Percentiles rank a stretch among this genome's conserved stretches.
Conservation (phyloP, 2,113 vertebrate genomes). For the Trichomycterus rosablanca region DNA sequence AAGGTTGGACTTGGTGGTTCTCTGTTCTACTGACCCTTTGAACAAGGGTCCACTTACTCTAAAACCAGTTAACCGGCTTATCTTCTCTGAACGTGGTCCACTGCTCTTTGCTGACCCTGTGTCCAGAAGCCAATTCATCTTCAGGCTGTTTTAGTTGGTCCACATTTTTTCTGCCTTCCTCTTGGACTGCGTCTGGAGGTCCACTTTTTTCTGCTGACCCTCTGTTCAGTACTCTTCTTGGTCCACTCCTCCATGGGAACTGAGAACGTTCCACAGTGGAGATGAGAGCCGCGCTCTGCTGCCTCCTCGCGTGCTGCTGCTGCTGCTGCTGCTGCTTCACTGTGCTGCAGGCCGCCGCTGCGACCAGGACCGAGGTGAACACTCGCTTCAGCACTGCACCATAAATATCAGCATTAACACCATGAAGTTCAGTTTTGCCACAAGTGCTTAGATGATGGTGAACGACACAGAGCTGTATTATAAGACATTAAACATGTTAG, state of each 20-base stretch:
- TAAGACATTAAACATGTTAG: no score
- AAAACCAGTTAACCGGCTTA: no score
- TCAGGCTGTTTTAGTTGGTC: neutral
- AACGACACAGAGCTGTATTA: no score
- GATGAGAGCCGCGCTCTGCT: slow-evolving; percentile 64
- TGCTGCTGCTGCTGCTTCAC: slow-evolving; percentile 59
- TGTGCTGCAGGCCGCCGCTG: slow-evolving; percentile 43
- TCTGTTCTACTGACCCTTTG: no score
- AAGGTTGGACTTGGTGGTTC: no score
- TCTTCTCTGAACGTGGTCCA: no score
- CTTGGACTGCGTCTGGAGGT: neutral
- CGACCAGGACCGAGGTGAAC: slow-evolving; percentile 60
- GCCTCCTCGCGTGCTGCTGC: slow-evolving; percentile 59
- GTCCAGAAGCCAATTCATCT: neutral
- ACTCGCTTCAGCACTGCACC: no score
- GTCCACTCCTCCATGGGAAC: slow-evolving; percentile 46
- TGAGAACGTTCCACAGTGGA: slow-evolving; percentile 52
- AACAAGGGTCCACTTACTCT: no score
- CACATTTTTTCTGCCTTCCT: neutral
- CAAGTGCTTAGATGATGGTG: no score
- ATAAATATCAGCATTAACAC: no score
- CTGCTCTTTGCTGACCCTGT: neutral
- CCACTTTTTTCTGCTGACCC: neutral
- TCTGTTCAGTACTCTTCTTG: slow-evolving; percentile 1
- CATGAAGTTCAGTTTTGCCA: no score